phyloP scores from a whole-genome alignment of 2,113 vertebrate genomes.

The Fulica atra region DNA sequence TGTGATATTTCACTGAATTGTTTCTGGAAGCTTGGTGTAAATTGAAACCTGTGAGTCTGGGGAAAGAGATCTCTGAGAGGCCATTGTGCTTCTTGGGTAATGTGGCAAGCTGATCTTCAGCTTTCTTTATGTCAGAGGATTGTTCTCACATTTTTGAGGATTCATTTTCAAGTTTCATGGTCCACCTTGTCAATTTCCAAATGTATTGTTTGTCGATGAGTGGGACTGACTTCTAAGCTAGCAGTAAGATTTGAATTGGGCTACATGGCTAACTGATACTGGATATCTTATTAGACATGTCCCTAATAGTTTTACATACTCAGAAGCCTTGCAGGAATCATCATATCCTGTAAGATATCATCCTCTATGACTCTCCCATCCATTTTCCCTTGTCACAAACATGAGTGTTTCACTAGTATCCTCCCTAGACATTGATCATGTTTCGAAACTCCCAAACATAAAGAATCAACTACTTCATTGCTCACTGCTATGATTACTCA shows the following conservation, averaged over 20 bases:
- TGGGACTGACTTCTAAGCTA: neutral
- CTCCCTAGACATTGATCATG: neutral
- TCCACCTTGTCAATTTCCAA: neutral
- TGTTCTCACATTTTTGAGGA: conserved; percentile 20
- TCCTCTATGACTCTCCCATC: neutral
- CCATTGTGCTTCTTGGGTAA: neutral
- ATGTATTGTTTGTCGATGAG: neutral
- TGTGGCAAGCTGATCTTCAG: neutral
- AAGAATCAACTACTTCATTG: neutral
- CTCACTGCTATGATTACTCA: neutral
- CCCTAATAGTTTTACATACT: neutral
- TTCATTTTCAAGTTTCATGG: conserved; percentile 19
- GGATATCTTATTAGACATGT: neutral
- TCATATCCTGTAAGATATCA: neutral
- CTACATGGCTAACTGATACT: neutral
- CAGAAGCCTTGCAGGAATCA: neutral
- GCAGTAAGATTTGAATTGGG: neutral
- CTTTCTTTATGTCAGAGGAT: neutral
- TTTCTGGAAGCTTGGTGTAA: conserved; percentile 34
- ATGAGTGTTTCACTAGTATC: neutral
- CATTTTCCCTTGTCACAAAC: neutral
- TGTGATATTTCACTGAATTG: conserved; percentile 10
- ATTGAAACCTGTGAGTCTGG: conserved; percentile 34
- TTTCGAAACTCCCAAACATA: neutral
- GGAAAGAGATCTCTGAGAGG: neutral